Evolutionary conservation across 1,140 invertebrate species (phyloP).

Genomic region (Meteorus sp.): DNA sequence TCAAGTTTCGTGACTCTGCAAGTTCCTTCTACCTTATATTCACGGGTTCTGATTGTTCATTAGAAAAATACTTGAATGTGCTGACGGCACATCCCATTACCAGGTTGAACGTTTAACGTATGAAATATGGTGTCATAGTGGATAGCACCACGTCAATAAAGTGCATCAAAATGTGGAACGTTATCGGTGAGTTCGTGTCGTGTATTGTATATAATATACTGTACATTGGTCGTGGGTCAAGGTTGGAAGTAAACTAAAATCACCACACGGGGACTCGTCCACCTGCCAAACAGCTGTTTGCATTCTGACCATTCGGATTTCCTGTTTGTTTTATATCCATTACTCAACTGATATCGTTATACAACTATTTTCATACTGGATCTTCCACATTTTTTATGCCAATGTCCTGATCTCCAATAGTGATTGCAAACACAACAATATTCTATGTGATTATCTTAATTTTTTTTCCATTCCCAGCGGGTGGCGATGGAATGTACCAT

Average conservation of each 20-base stretch:
- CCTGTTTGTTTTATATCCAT: background rate
- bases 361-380: background rate
- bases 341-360: background rate
- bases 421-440: too few species aligned
- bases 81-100: too few species aligned
- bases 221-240: slow-evolving; percentile 56
- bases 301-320: slow-evolving; percentile 33
- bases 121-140: too few species aligned
- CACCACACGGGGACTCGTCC: slow-evolving; percentile 31
- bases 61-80: background rate
- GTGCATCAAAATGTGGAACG: slow-evolving; percentile 42
- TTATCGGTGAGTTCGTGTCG: slow-evolving; percentile 16
- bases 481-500: slow-evolving; percentile 79
- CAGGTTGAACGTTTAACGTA: too few species aligned
- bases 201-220: too few species aligned
- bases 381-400: too few species aligned
- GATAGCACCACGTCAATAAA: too few species aligned
- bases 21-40: slow-evolving; percentile 32
- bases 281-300: slow-evolving; percentile 59
- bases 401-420: too few species aligned
- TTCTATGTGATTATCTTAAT: background rate
- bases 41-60: background rate
- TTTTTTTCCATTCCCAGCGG: slow-evolving; percentile 41
- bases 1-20: slow-evolving; percentile 43
- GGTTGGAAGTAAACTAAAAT: slow-evolving; percentile 45